Evolutionary conservation across 2,113 vertebrate species (phyloP), one percentile per base, ranked within the genome.

Genomic region (Pyrgilauda ruficollis): DNA sequence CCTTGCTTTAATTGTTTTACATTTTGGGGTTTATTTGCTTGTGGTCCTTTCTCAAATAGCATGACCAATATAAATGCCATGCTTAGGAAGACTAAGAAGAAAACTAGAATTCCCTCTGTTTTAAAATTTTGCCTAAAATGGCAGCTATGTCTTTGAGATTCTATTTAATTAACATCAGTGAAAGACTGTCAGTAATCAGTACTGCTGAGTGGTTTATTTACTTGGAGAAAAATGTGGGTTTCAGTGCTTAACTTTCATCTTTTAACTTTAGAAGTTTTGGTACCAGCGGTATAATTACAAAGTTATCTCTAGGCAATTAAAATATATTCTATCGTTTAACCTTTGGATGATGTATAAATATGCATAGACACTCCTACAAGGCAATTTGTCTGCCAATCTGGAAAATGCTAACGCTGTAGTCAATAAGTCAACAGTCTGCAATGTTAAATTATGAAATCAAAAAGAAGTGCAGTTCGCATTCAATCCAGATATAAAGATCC

Each of bases 401-500:
- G 76, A 94, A 94, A 96, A 95, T 64, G 64, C 79, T 93, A 93
- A 81, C 3, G 4, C 68, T 84, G 44, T 33, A 91, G 88, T 92
- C 88, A 93, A 89, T 90, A 97, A 96, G 56, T 94, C 96, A 95
- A 96, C 88, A 94, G 83, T 52, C 52, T 94, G 84, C 55, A 90
- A 55, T 33, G 73, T 61, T 92, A 80, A 90, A 81, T 92, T 81
- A 80, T 39, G 44, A 94, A 94, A 96, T 90, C 83, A 90, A 83
- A 75, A 89, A 75, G 69, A 87, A 88, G 75, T 72, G 53, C 52
- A 75, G 41, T 74, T 89, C 4, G 1, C 53, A 58, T 94, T 90
- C 82, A 82, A 49, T 41, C 44, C 86, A 82, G 76, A 56, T 75
- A 67, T 73, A 86, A 88, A 85, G 70, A 84, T 91, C 67, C 52